Percentiles rank a stretch among this genome's conserved stretches.
Evolutionary conservation across 2,797 vertebrate species (phyloP).

Genomic region (Chelidonichthys spinosus): DNA sequence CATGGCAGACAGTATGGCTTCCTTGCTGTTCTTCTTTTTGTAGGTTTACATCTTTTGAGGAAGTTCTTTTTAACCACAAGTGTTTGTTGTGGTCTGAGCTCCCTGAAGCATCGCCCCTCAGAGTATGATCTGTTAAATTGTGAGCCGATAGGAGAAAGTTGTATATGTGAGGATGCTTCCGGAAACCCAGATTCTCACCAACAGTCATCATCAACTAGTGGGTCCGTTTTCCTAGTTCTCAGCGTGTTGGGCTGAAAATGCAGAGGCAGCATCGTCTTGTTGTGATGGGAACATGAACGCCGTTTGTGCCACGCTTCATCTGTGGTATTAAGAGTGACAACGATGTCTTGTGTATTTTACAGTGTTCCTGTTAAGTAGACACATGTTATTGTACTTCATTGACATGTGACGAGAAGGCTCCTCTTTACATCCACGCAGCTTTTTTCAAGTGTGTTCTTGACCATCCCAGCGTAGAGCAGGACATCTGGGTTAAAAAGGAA

Average conservation of each 20-base stretch:
- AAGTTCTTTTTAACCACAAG: slow-evolving; percentile 56
- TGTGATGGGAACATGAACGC: slow-evolving; percentile 12
- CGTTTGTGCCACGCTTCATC: slow-evolving; percentile 28
- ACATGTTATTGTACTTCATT: slow-evolving; percentile 28
- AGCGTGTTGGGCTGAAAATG: slow-evolving; percentile 25
- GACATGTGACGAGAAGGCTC: slow-evolving; percentile 4
- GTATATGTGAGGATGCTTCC: slow-evolving; percentile 40
- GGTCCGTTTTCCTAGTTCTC: slow-evolving; percentile 2
- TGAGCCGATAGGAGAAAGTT: slow-evolving; percentile 25
- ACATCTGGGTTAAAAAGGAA: slow-evolving; percentile 50
- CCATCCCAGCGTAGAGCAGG: slow-evolving; percentile 8
- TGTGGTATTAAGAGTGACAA: slow-evolving; percentile 28
- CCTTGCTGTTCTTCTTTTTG: slow-evolving; percentile 40
- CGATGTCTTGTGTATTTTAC: slow-evolving; percentile 31
- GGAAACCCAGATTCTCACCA: slow-evolving; percentile 41
- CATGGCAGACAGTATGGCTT: slow-evolving; percentile 45
- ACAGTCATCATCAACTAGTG: background rate
- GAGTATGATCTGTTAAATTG: slow-evolving; percentile 31
- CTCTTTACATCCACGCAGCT: slow-evolving; percentile 26
- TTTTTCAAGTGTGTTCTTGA: slow-evolving; percentile 21
- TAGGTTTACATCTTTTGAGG: slow-evolving; percentile 39
- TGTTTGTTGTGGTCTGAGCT: slow-evolving; percentile 33
- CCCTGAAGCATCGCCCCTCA: slow-evolving; percentile 8
- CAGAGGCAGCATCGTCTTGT: slow-evolving; percentile 35
- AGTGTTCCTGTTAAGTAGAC: slow-evolving; percentile 27